Percentiles rank a stretch among this genome's conserved stretches.
These are phyloP conservation scores for Zaprionus inermis DNA, from an alignment of 1,140 invertebrate species.

Conservation along the genomic window DNA sequence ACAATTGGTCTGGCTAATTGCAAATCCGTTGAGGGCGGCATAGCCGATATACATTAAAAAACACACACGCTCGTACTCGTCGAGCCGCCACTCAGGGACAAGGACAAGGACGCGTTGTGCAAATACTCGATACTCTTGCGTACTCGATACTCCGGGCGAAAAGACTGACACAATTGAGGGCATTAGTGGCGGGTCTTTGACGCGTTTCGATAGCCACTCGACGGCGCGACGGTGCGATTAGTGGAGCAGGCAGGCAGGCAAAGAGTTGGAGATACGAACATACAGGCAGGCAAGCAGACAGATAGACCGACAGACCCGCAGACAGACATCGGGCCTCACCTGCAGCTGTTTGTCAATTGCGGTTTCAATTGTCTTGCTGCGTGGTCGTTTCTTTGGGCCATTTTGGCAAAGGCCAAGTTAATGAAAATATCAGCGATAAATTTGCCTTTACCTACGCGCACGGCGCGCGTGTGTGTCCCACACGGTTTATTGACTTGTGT, in stretches of 20 bases:
- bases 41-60: constrained; percentile 6
- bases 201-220: constrained; percentile 70
- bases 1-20: constrained; percentile 8
- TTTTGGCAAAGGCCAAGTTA: constrained; percentile 75
- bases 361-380: constrained; percentile 61
- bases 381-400: constrained; percentile 52
- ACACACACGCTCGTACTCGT: neutral
- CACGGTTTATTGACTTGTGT: constrained; percentile 75
- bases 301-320: neutral
- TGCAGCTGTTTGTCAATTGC: constrained; percentile 47
- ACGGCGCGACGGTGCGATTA: constrained; percentile 53
- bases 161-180: constrained; percentile 52
- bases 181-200: constrained; percentile 57
- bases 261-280: neutral
- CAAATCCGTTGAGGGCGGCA: constrained; percentile 9
- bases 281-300: neutral
- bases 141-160: neutral
- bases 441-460: neutral
- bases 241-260: constrained; percentile 21
- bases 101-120: constrained; percentile 78
- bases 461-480: constrained; percentile 36
- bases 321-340: constrained; percentile 26
- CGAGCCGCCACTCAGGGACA: constrained; percentile 54
- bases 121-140: constrained; percentile 56
- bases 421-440: constrained; percentile 72